phyloP scores from a whole-genome alignment of 1,140 invertebrate species.

The Zaprionus nigranus region DNA sequence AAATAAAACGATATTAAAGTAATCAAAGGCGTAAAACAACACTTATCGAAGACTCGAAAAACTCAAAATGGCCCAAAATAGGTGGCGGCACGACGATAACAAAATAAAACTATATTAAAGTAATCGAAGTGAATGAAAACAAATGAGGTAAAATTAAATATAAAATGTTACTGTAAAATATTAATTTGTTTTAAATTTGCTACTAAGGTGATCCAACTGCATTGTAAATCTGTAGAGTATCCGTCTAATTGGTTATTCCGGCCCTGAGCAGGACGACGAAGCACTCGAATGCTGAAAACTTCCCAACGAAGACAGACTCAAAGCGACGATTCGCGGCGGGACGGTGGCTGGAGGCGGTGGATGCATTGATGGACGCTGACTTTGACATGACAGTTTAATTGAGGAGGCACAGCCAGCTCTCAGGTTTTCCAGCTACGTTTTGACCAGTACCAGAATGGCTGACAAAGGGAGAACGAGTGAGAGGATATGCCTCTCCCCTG shows the following conservation, averaged over 20 bases:
- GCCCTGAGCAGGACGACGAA: background rate
- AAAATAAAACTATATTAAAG: no score
- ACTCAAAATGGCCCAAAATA: no score
- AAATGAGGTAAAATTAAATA: background rate
- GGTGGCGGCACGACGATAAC: background rate
- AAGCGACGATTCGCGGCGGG: background rate
- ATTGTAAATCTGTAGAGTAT: background rate
- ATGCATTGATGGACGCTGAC: constrained; percentile 62
- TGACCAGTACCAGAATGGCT: background rate
- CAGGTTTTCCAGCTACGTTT: background rate
- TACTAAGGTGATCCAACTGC: background rate
- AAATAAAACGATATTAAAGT: background rate
- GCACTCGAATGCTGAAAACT: constrained; percentile 15
- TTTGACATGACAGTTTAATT: constrained; percentile 82
- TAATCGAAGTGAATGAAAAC: no score
- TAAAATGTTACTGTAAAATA: background rate
- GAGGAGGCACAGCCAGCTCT: constrained; percentile 46
- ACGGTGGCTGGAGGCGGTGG: constrained; percentile 9
- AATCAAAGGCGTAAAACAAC: no score
- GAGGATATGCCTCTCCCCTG: background rate
- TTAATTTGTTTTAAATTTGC: no score
- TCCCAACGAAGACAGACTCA: constrained; percentile 30
- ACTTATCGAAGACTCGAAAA: no score
- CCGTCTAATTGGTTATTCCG: constrained; percentile 13
- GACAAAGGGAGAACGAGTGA: background rate